Conservation (phyloP, 1,140 invertebrate genomes). For the Adoxophyes honmai region DNA sequence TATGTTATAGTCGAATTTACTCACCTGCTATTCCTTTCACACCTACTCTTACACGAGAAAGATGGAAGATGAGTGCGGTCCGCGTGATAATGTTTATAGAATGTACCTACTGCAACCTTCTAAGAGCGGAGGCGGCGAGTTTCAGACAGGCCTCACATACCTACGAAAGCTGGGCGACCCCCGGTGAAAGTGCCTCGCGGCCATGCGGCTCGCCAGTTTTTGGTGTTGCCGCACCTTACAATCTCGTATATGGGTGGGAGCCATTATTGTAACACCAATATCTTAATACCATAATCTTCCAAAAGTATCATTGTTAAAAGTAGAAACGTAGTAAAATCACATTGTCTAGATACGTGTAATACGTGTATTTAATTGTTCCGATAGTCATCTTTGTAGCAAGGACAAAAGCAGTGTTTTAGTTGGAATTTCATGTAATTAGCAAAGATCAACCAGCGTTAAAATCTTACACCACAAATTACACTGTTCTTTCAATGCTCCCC, state of each 20-base stretch:
- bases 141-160: conserved; percentile 37
- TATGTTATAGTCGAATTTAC: conserved; percentile 12
- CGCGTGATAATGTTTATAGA: conserved; percentile 23
- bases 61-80: conserved; percentile 28
- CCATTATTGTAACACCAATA: background rate
- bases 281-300: background rate
- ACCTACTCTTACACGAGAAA: conserved; percentile 30
- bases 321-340: background rate
- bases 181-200: conserved; percentile 65
- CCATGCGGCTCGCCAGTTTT: conserved; percentile 31
- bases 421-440: conserved; percentile 2
- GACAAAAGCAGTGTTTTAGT: background rate
- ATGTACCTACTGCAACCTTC: conserved; percentile 20
- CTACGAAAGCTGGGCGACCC: conserved; percentile 53
- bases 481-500: background rate
- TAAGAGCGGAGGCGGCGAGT: conserved; percentile 34
- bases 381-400: background rate
- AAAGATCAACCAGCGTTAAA: conserved; percentile 9
- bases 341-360: background rate
- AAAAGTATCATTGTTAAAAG: background rate
- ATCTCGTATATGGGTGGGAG: background rate
- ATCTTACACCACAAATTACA: background rate
- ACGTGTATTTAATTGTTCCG: too few relatives aligned
- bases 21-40: conserved; percentile 42
- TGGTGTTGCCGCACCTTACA: conserved; percentile 7